phyloP scores from a whole-genome alignment of 2,888 invertebrate species.

The Sepiola atlantica region DNA sequence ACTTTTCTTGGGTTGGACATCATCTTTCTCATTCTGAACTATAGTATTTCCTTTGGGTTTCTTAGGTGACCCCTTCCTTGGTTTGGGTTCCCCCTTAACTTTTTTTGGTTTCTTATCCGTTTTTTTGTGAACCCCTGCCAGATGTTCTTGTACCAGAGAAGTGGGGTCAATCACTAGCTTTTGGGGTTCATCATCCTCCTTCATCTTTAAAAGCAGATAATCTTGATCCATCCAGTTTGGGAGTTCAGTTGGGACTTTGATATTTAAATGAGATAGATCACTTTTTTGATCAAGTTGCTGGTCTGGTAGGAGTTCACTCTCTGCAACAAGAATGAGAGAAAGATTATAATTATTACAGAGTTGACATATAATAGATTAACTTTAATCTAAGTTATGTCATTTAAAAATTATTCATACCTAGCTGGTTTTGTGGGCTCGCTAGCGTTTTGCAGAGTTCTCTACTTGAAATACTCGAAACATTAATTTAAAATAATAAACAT shows the following conservation, averaged over 20 bases:
- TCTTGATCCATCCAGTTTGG: not conserved
- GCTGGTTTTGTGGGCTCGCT: too few relatives aligned
- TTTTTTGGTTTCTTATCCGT: conserved; percentile 23
- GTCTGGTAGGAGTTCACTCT: not conserved
- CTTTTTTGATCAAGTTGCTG: not conserved
- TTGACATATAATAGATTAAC: not conserved
- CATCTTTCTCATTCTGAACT: not conserved
- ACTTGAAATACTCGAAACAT: too few relatives aligned
- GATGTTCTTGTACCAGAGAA: not conserved
- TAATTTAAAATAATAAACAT: too few relatives aligned
- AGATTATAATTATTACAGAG: not conserved
- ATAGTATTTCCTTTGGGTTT: not conserved
- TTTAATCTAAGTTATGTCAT: not conserved
- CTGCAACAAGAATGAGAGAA: not conserved
- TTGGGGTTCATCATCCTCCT: not conserved
- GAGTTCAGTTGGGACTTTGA: not conserved
- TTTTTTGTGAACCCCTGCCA: not conserved
- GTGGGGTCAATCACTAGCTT: not conserved
- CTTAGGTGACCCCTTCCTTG: conserved; percentile 5
- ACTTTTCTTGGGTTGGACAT: not conserved
- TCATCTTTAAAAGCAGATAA: not conserved
- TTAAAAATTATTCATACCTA: not conserved
- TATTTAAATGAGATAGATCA: not conserved
- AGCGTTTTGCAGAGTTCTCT: too few relatives aligned
- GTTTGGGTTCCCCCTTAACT: conserved; percentile 6